phyloP scores from a whole-genome alignment of 2,797 vertebrate genomes.

The Danio kyathit region DNA sequence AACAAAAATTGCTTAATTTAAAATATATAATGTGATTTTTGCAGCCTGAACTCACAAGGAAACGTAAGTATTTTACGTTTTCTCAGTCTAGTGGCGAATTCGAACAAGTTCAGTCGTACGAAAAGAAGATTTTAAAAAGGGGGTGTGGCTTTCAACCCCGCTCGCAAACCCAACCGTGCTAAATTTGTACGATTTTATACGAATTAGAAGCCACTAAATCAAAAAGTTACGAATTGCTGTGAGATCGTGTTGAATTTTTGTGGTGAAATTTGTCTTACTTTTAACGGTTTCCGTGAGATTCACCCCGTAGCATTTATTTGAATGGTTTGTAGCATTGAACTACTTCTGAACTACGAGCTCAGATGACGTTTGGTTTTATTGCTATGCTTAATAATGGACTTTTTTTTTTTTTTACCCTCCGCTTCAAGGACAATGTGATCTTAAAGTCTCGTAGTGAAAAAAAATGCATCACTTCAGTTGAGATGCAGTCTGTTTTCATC shows the following conservation, averaged over 20 bases:
- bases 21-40: not conserved
- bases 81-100: no score
- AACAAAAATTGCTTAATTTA: not conserved
- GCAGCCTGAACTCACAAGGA: no score
- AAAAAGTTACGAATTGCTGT: no score
- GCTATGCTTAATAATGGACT: conserved; percentile 8
- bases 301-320: conserved; percentile 7
- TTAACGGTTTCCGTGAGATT: not conserved
- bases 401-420: conserved; percentile 8
- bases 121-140: no score
- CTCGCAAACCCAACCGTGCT: no score
- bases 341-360: conserved; percentile 26
- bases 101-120: no score
- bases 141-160: no score
- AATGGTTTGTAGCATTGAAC: conserved; percentile 48
- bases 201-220: no score
- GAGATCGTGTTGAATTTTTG: not conserved
- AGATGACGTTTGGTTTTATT: conserved; percentile 46
- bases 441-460: conserved; percentile 28
- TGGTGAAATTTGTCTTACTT: conserved; percentile 21
- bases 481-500: not conserved
- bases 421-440: conserved; percentile 4
- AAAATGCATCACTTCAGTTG: conserved; percentile 11
- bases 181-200: no score
- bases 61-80: no score